Conservation (phyloP, 2,113 vertebrate genomes). For the Riparia riparia region DNA sequence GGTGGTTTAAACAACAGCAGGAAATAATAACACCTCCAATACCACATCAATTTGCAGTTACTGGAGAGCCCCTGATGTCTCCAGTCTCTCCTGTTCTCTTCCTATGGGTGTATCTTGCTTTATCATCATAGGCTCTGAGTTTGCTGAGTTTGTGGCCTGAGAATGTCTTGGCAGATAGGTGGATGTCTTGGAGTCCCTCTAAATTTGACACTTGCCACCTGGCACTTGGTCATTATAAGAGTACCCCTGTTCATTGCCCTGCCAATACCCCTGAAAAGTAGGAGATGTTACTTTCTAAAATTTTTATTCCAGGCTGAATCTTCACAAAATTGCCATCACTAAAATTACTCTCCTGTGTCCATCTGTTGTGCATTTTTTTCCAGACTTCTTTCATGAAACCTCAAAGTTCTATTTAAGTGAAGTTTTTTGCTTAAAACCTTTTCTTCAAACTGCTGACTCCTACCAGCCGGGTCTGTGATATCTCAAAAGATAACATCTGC, state of each 20-base stretch:
- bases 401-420: neutral
- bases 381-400: neutral
- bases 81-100: neutral
- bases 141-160: neutral
- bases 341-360: neutral
- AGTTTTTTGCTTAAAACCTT: neutral
- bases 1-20: neutral
- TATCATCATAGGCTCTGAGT: neutral
- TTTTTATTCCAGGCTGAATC: neutral
- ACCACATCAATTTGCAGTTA: neutral
- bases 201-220: neutral
- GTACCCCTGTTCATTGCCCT: neutral
- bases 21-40: neutral
- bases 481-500: neutral
- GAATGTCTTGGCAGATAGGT: neutral
- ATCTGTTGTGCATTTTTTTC: neutral
- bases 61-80: neutral
- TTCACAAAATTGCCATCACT: neutral
- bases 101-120: neutral
- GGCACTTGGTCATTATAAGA: neutral
- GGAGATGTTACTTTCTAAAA: neutral
- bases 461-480: fast-evolving
- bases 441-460: neutral
- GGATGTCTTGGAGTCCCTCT: neutral
- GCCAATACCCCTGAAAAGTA: neutral